Conservation (phyloP, 2,888 invertebrate species). For the Oscheius onirici region DNA sequence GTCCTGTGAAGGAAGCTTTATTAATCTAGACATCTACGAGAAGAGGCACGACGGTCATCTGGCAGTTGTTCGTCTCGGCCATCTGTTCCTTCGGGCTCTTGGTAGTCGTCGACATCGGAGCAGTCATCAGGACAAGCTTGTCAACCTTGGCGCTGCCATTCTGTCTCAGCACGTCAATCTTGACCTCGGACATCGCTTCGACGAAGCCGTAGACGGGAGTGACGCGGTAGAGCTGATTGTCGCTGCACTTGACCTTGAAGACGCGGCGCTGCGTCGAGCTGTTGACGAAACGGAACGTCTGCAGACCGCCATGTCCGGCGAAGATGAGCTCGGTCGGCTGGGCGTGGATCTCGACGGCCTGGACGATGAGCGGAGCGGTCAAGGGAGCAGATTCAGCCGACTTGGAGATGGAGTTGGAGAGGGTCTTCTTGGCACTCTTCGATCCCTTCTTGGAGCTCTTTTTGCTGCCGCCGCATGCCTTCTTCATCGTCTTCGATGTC, state of each 20-base stretch:
- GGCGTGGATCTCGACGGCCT: constrained; percentile 10
- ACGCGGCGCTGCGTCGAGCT: constrained; percentile 18
- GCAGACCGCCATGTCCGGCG: constrained; percentile 17
- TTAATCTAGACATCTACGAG: constrained; percentile 21
- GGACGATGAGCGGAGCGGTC: neutral
- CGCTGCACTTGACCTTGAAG: constrained; percentile 32
- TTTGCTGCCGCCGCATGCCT: constrained; percentile 31
- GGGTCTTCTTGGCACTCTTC: constrained; percentile 35
- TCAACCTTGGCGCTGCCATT: constrained; percentile 31
- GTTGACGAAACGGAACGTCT: constrained; percentile 28
- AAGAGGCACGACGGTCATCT: constrained; percentile 30
- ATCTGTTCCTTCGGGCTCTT: neutral
- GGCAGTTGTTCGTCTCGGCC: neutral
- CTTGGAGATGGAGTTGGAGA: constrained; percentile 29
- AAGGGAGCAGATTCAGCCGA: neutral
- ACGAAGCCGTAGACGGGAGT: constrained; percentile 28
- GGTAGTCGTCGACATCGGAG: neutral
- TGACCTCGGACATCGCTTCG: constrained; percentile 7
- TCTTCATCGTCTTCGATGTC: constrained; percentile 21
- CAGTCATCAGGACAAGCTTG: constrained; percentile 30
- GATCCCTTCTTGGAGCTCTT: constrained; percentile 2
- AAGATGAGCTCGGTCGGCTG: constrained; percentile 24
- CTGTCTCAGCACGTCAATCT: constrained; percentile 29
- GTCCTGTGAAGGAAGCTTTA: constrained; percentile 1
- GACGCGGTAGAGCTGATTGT: constrained; percentile 32